Conservation (phyloP, 2,888 invertebrate genomes). For the Aphodius granarius region DNA sequence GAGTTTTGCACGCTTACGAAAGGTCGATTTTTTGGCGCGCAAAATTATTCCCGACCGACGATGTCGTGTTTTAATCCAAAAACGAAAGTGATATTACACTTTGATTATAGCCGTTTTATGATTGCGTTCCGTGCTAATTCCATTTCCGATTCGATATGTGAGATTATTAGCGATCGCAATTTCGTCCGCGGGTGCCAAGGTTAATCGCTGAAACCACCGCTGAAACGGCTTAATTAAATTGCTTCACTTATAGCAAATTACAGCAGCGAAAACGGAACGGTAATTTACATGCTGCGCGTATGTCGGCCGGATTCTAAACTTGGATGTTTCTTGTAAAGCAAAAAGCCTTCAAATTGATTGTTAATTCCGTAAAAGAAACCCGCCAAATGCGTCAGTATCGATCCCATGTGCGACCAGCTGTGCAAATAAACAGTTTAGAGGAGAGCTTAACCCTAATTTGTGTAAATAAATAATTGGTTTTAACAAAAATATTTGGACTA, state of each 20-base stretch:
- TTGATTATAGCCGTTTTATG: no score
- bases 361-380: background rate
- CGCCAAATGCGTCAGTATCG: background rate
- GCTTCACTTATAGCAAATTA: background rate
- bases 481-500: background rate
- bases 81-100: conserved; percentile 34
- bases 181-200: conserved; percentile 38
- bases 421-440: background rate
- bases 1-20: background rate
- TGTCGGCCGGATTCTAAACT: background rate
- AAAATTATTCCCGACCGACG: background rate
- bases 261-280: background rate
- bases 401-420: background rate
- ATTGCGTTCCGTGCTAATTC: conserved; percentile 36
- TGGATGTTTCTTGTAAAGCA: background rate
- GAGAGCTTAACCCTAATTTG: background rate
- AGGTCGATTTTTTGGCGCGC: background rate
- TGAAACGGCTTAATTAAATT: background rate
- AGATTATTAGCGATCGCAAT: conserved; percentile 36
- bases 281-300: background rate
- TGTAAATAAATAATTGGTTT: background rate
- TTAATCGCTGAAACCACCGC: conserved; percentile 28
- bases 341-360: background rate
- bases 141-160: conserved; percentile 37
- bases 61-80: conserved; percentile 5